These are phyloP conservation scores for Fregata magnificens DNA, from an alignment of 2,113 vertebrate species.

Conservation along the genomic window DNA sequence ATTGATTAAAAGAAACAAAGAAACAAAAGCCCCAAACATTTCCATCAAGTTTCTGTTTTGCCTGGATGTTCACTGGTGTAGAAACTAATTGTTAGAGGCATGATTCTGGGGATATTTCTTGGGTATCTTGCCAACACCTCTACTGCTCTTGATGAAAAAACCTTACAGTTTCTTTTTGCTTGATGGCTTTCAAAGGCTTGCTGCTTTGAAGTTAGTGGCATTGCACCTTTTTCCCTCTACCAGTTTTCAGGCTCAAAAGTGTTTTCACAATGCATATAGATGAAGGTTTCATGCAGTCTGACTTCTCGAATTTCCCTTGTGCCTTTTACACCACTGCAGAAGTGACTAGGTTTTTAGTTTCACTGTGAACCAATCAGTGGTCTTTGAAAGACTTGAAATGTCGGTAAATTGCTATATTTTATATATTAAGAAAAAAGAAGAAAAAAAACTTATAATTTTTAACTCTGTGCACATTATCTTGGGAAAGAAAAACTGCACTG, in stretches of 20 bases:
- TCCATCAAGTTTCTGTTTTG: not conserved
- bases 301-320: no score
- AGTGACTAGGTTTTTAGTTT: not conserved
- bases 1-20: not conserved
- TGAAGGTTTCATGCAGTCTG: not conserved
- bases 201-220: not conserved
- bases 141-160: not conserved
- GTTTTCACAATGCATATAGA: not conserved
- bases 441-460: not conserved
- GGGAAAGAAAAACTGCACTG: not conserved
- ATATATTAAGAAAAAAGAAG: not conserved
- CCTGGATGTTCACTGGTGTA: not conserved
- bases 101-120: not conserved
- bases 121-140: not conserved
- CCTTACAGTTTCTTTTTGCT: not conserved
- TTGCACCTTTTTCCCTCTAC: not conserved
- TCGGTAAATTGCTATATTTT: not conserved
- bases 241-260: not conserved
- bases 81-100: not conserved
- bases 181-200: not conserved
- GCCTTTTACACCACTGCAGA: no score
- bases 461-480: not conserved
- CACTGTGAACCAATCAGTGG: not conserved
- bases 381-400: not conserved
- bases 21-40: not conserved